Evolutionary conservation across 2,797 vertebrate species (phyloP), one percentile per base, ranked within the genome.

Genomic region (Cyprinodon diabolis): DNA sequence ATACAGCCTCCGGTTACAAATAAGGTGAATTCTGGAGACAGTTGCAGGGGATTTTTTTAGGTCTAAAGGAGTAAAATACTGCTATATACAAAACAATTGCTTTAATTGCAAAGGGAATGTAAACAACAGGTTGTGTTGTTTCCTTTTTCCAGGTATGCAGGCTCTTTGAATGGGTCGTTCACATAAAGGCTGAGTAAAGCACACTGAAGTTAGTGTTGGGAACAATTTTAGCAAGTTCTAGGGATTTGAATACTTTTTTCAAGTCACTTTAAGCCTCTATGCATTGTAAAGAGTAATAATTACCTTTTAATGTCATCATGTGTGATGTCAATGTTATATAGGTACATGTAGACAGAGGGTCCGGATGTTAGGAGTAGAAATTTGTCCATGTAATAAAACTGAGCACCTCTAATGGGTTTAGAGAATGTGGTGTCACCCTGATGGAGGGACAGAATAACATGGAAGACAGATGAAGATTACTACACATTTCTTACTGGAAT

Each of bases 361-460:
- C 96, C 97, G 43, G 94, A 95, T 43, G 94, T 94, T 75, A 96
- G 45, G 62, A 98, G 87, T 66, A 98, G 74, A 89, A 97, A 98
- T n/a, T 93, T 81, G 72, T 98, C 96, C 1, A 97, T 84, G 79
- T 96, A 97, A 89, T 97, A 98, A 91, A 98, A 98, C 91, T 97
- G 97, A 15, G 95, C 95, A 30, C 86, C 90, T 15, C 72, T 85
- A 52, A 95, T 79, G 13, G 94, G 85, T 83, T 91, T 96, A 49
- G 86, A 82, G 80, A 97, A 95, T 51, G 74, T 72, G 1, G 91
- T 93, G 79, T 89, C 86, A 15, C 86, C 92, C 97, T 98, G 79
- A 63, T 90, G 89, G 30, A 75, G 6, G 17, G 74, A 71, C 45
- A n/a, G 66, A 17, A 21, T n/a, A 63, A 63, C 19, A 63, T 63